Percentiles rank a stretch among this genome's conserved stretches.
phyloP scores from a whole-genome alignment of 2,113 vertebrate species.

The Picathartes gymnocephalus region DNA sequence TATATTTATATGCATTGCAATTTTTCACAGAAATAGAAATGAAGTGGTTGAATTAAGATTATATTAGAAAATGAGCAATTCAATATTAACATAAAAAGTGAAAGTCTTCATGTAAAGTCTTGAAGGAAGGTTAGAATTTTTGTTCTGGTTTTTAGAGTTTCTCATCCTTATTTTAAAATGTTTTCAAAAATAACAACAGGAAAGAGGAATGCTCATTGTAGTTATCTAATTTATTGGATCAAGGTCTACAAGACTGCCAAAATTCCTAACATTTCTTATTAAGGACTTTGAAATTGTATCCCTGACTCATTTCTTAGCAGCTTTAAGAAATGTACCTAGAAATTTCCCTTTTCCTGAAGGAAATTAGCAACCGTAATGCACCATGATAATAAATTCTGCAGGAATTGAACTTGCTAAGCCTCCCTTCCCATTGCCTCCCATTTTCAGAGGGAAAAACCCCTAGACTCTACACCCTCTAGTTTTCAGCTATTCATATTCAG shows the following conservation, averaged over 20 bases:
- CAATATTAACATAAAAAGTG: background rate
- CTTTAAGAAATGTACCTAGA: background rate
- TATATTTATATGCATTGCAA: background rate
- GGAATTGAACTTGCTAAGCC: background rate
- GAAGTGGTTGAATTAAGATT: background rate
- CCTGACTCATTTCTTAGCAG: background rate
- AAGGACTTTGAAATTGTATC: slow-evolving; percentile 4
- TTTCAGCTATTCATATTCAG: background rate
- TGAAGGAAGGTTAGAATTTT: background rate
- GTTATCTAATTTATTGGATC: background rate
- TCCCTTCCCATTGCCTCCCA: background rate
- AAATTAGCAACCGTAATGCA: background rate
- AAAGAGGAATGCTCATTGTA: background rate
- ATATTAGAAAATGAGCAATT: background rate
- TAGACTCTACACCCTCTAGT: background rate
- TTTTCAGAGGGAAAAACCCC: background rate
- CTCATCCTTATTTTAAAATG: background rate
- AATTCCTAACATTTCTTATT: slow-evolving; percentile 3
- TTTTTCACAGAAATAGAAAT: background rate
- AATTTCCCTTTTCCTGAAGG: background rate
- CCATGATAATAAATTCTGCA: background rate
- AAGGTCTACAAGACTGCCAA: background rate
- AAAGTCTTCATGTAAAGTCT: background rate
- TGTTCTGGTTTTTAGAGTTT: background rate
- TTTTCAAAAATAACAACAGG: background rate